A percentile compares a stretch with the other conserved stretches of the same genome.
These are phyloP conservation scores for Mimumesa dahlbomi DNA, from an alignment of 2,888 invertebrate species.

Conservation along the genomic window DNA sequence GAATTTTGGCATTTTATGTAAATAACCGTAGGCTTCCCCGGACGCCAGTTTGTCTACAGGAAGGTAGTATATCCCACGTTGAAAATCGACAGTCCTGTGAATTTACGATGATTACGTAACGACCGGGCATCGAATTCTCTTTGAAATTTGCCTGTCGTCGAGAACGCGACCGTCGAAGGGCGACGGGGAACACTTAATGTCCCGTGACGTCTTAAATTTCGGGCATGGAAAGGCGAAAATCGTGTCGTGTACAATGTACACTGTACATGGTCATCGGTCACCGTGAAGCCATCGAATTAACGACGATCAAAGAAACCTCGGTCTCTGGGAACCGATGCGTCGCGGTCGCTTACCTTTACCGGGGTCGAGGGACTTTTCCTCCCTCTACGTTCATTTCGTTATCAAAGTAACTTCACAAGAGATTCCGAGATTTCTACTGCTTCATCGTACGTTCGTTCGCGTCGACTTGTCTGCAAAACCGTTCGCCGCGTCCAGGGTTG, in stretches of 20 bases:
- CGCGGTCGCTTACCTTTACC: no score
- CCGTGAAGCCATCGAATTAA: slow-evolving; percentile 64
- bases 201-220: slow-evolving; percentile 70
- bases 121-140: slow-evolving; percentile 25
- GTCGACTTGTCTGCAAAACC: no score
- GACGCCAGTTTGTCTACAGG: no score
- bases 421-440: slow-evolving; percentile 10
- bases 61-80: no score
- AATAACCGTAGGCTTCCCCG: no score
- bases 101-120: slow-evolving; percentile 46
- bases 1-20: no score
- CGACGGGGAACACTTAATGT: slow-evolving; percentile 51
- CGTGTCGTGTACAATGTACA: no score
- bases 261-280: slow-evolving; percentile 47
- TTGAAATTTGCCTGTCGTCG: slow-evolving; percentile 39
- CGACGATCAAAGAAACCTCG: slow-evolving; percentile 44
- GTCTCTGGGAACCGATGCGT: slow-evolving; percentile 11
- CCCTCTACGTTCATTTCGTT: background rate
- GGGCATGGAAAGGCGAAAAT: slow-evolving; percentile 24
- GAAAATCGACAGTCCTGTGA: background rate
- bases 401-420: slow-evolving; percentile 1
- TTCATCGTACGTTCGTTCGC: no score
- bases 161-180: slow-evolving; percentile 31
- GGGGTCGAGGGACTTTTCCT: no score
- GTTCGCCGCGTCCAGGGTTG: no score